These are phyloP conservation scores for Elephas maximus DNA, from an alignment of 2,113 vertebrate genomes.

Conservation along the genomic window DNA sequence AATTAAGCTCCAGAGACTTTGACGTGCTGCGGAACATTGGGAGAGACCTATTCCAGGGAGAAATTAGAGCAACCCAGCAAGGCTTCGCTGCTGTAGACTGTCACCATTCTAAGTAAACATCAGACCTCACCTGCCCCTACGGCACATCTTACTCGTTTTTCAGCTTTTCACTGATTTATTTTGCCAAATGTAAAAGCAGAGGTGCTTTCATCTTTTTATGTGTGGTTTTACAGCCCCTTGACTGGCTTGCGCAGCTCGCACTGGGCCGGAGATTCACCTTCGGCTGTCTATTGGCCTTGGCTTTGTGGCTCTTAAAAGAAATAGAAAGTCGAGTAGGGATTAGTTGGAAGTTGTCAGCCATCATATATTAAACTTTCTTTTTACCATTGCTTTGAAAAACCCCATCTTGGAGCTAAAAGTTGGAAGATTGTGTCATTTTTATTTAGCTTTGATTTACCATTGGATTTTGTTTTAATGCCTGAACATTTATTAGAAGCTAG, in stretches of 20 bases:
- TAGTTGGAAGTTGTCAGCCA: conserved; percentile 92
- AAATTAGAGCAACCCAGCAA: conserved; percentile 95
- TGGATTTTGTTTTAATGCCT: conserved; percentile 69
- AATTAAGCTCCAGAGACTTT: conserved; percentile 99
- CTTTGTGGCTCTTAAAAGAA: conserved; percentile 85
- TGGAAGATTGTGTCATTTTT: conserved; percentile 70
- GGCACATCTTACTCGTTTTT: conserved; percentile 90
- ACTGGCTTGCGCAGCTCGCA: conserved; percentile 90
- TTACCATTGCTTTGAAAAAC: conserved; percentile 72
- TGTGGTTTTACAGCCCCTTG: conserved; percentile 87
- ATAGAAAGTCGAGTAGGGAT: conserved; percentile 84
- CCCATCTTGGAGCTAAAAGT: conserved; percentile 70
- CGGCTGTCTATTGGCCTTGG: conserved; percentile 84
- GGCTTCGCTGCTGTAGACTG: conserved; percentile 93
- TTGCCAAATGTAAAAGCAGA: conserved; percentile 83
- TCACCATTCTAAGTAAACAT: conserved; percentile 97
- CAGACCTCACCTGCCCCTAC: conserved; percentile 94
- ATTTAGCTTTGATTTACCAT: conserved; percentile 77
- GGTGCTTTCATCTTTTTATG: conserved; percentile 90
- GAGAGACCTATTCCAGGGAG: conserved; percentile 97
- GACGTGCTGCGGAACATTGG: conserved; percentile 96
- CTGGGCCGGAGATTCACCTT: conserved; percentile 88
- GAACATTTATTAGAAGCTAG: conserved; percentile 68
- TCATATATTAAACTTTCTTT: conserved; percentile 87
- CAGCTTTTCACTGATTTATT: conserved; percentile 83